phyloP scores from a whole-genome alignment of 1,140 invertebrate genomes.

The Ditylenchus dipsaci region DNA sequence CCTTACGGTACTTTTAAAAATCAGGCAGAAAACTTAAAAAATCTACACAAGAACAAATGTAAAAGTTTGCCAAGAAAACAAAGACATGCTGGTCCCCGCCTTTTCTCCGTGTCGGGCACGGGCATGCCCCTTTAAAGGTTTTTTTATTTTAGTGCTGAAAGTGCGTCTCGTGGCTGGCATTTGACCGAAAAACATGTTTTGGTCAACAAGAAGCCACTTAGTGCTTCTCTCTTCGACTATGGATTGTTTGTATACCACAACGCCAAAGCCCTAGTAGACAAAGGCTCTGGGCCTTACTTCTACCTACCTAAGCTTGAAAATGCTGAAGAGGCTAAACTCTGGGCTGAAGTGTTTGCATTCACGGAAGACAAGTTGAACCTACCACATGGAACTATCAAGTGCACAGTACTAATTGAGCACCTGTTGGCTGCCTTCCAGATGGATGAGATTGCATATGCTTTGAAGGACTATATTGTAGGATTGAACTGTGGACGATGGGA shows the following conservation, averaged over 20 bases:
- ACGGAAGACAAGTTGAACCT: slow-evolving; percentile 64
- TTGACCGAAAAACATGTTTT: slow-evolving; percentile 70
- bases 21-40: too few species aligned
- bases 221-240: slow-evolving; percentile 70
- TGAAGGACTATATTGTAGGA: slow-evolving; percentile 68
- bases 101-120: too few species aligned
- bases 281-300: slow-evolving; percentile 64
- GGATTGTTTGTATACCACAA: slow-evolving; percentile 69
- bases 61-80: too few species aligned
- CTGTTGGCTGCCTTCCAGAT: slow-evolving; percentile 66
- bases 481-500: slow-evolving; percentile 75
- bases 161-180: slow-evolving; percentile 71
- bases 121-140: too few species aligned
- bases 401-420: slow-evolving; percentile 72
- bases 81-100: too few species aligned
- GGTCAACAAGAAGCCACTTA: slow-evolving; percentile 67
- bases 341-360: slow-evolving; percentile 73
- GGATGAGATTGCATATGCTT: slow-evolving; percentile 69
- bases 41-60: too few species aligned
- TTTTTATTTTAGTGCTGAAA: slow-evolving; percentile 64
- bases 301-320: slow-evolving; percentile 71
- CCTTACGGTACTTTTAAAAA: too few species aligned
- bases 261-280: slow-evolving; percentile 62
- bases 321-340: slow-evolving; percentile 66
- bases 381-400: slow-evolving; percentile 66